Percentiles rank a stretch among this genome's conserved stretches.
Evolutionary conservation across 23 tunicate species (phyloP).

Genomic region (Ascidia mentula): DNA sequence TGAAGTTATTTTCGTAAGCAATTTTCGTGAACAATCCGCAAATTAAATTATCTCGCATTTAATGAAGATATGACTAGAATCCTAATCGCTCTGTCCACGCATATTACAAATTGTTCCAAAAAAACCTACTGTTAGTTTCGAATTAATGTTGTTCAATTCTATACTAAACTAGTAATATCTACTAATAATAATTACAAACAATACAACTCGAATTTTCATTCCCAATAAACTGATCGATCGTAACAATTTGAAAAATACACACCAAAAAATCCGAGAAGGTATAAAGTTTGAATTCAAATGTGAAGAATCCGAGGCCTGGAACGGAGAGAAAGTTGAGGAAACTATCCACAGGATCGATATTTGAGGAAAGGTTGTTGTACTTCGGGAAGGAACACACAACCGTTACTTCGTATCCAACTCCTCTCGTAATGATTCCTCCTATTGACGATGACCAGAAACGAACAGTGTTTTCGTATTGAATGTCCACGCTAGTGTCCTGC

Average conservation of each 20-base stretch:
- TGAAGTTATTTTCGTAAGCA: too few species aligned
- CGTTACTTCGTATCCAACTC: conserved; percentile 22
- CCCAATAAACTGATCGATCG: too few species aligned
- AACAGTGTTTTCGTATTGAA: conserved; percentile 5
- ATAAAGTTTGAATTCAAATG: conserved; percentile 36
- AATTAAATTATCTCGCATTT: too few species aligned
- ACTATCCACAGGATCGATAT: conserved; percentile 27
- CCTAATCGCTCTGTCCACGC: too few species aligned
- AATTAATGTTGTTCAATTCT: too few species aligned
- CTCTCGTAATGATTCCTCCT: conserved; percentile 17
- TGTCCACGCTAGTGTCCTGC: conserved; percentile 7
- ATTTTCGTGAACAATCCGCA: too few species aligned
- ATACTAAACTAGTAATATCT: too few species aligned
- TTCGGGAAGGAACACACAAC: conserved; percentile 46
- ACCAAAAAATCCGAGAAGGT: conserved; percentile 30
- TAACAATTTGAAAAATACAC: neutral
- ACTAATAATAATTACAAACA: too few species aligned
- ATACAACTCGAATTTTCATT: too few species aligned
- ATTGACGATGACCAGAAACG: neutral
- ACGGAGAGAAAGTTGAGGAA: conserved; percentile 10
- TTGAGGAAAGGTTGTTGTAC: conserved; percentile 31
- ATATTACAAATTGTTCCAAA: too few species aligned
- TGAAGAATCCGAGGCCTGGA: conserved; percentile 51
- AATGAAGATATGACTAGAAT: too few species aligned
- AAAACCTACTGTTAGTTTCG: too few species aligned